Base-by-base conservation (phyloP, 2,113 vertebrate genomes). In the Chiloscyllium plagiosum region DNA sequence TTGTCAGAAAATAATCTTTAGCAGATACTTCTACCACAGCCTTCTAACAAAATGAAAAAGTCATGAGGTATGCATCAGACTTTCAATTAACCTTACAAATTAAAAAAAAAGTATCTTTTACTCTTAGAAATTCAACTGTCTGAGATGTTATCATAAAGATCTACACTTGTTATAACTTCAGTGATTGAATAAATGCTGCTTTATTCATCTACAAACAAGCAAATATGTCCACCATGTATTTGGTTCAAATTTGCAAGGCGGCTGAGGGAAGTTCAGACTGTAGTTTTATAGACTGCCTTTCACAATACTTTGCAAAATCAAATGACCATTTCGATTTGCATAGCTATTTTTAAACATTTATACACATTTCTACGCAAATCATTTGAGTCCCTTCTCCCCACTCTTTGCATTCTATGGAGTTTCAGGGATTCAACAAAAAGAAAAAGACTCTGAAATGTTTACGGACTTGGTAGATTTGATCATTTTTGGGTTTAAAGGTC, bases 1-100 rank as follows among this genome's bases (percentile, higher is more conserved):
- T 52, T 90, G 52, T 50, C 20, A 50, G 42, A 72, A 52, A 95
- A 72, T 50, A 95, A 69, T 24, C 17, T 42, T 61, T 56, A 89
- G 33, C 52, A 50, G 47, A 95, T 52, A 50, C 94, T 15, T 95
- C 94, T 76, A 95, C 26, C 94, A 95, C 47, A 52, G 94, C 94
- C 92, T 94, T 94, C 92, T 70, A 42, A 94, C 66, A 94, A 94
- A 90, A 90, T n/a, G 26, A 33, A 94, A 42, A 94, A 94, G 33
- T 22, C 20, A 72, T 24, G 7, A 37, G n/a, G 37, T 94, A 24
- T 52, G 4, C 47, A 95, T 12, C 0, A 26, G 26, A 26, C 50
- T 15, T 72, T 61, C 4, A 95, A 95, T 22, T 2, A 94, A 12
- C 24, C 19, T 17, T 72, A 69, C 37, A 95, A 95, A 95, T 47